Conservation (phyloP, 2,888 invertebrate species). For the Malthinus seriepunctatus region DNA sequence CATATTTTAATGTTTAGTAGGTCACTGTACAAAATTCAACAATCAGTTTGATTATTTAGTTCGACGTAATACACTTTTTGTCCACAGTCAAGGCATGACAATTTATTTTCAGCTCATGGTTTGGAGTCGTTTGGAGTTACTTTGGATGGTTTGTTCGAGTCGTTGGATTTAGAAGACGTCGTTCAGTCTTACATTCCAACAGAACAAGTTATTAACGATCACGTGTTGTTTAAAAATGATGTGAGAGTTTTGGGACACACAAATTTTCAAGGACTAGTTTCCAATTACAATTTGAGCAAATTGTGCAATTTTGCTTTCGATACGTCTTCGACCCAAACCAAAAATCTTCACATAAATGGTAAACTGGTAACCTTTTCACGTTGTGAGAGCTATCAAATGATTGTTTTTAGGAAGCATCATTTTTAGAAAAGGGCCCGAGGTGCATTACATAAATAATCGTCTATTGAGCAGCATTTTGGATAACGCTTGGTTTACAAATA, state of each 20-base stretch:
- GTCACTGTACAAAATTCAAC: too few relatives aligned
- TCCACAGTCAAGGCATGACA: neutral
- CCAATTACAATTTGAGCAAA: conserved; percentile 46
- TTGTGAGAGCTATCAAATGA: neutral
- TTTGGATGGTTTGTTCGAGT: conserved; percentile 48
- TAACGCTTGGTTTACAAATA: conserved; percentile 58
- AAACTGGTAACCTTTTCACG: conserved; percentile 24
- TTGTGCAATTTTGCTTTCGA: conserved; percentile 43
- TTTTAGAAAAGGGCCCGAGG: conserved; percentile 53
- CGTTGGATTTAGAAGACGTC: conserved; percentile 56
- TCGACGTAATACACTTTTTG: too few relatives aligned
- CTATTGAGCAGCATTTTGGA: conserved; percentile 48
- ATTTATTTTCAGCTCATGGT: neutral
- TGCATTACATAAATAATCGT: conserved; percentile 52
- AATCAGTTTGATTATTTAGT: too few relatives aligned
- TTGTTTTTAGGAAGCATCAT: conserved; percentile 51
- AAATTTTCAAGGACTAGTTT: conserved; percentile 44
- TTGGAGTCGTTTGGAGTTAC: conserved; percentile 28
- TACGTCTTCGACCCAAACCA: conserved; percentile 36
- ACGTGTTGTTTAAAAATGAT: conserved; percentile 44
- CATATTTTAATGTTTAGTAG: too few relatives aligned
- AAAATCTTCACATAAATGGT: conserved; percentile 49
- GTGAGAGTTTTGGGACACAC: conserved; percentile 45
- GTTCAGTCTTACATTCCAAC: conserved; percentile 37
- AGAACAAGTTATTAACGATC: conserved; percentile 38